A percentile compares a stretch with the other conserved stretches of the same genome.
Conservation (phyloP, 2,113 vertebrate species). For the Okapia johnstoni region DNA sequence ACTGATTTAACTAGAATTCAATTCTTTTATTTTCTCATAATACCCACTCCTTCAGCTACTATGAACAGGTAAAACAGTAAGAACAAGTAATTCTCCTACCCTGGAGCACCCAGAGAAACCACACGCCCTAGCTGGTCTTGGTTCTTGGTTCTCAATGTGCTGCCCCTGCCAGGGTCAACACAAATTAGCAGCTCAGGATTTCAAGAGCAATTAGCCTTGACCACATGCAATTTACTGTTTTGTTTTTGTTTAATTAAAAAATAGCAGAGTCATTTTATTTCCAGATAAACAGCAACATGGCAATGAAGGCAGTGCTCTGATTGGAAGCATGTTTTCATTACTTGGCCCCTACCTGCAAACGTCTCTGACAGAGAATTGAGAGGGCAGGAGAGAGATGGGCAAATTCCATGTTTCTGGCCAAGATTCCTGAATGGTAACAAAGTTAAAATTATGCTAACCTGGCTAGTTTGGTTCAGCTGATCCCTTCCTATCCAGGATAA, state of each 20-base stretch:
- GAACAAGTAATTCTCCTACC: not conserved
- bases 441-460: not conserved
- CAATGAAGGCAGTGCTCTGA: not conserved
- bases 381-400: not conserved
- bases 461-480: not conserved
- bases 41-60: not conserved
- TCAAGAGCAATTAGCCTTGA: not conserved
- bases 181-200: conserved; percentile 10
- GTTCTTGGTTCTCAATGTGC: not conserved
- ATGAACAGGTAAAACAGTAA: not conserved
- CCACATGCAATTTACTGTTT: not conserved
- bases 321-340: not conserved
- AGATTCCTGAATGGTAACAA: not conserved
- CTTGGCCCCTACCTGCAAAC: not conserved
- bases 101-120: not conserved
- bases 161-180: not conserved
- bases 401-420: not conserved
- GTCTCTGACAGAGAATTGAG: not conserved
- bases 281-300: not conserved
- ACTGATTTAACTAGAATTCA: not conserved
- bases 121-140: not conserved
- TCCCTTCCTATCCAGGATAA: not conserved
- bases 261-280: not conserved
- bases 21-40: not conserved
- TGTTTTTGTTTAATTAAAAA: not conserved